Evolutionary conservation across 2,797 vertebrate genomes (phyloP).

Genomic region (Limnodromus scolopaceus): DNA sequence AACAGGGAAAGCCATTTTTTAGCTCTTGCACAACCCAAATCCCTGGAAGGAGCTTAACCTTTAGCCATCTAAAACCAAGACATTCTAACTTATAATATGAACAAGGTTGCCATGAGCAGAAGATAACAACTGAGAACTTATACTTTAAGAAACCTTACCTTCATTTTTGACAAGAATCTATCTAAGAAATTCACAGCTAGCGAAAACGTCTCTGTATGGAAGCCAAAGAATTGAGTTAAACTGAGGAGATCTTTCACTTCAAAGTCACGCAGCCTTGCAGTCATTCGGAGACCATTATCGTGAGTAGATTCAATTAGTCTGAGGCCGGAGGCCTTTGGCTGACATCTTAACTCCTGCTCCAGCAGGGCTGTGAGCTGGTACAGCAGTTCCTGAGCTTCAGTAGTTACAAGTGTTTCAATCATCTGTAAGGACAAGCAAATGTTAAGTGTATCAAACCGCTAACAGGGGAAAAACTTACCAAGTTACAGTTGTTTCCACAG

Average conservation of each 20-base stretch:
- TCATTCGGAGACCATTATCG: conserved; percentile 94
- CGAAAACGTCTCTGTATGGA: conserved; percentile 91
- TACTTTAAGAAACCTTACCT: conserved; percentile 79
- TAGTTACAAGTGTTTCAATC: conserved; percentile 84
- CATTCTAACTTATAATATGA: background rate
- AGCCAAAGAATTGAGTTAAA: conserved; percentile 94
- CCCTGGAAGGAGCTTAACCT: background rate
- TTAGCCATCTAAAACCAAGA: background rate
- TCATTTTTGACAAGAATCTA: conserved; percentile 94
- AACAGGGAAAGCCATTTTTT: background rate
- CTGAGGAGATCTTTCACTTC: conserved; percentile 95
- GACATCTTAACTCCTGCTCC: conserved; percentile 88
- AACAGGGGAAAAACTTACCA: fast-evolving
- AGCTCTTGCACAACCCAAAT: background rate
- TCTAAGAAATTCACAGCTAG: conserved; percentile 91
- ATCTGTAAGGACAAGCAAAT: conserved; percentile 77
- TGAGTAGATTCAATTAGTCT: conserved; percentile 88
- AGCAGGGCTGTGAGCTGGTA: conserved; percentile 84
- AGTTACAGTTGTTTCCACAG: no score
- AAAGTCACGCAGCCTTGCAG: conserved; percentile 87
- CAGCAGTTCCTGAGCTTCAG: conserved; percentile 78
- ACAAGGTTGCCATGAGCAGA: background rate
- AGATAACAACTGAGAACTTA: background rate
- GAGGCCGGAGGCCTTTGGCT: conserved; percentile 90
- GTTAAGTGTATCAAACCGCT: fast-evolving